Conservation (phyloP, 2,113 vertebrate species). For the Gymnobelideus leadbeateri region DNA sequence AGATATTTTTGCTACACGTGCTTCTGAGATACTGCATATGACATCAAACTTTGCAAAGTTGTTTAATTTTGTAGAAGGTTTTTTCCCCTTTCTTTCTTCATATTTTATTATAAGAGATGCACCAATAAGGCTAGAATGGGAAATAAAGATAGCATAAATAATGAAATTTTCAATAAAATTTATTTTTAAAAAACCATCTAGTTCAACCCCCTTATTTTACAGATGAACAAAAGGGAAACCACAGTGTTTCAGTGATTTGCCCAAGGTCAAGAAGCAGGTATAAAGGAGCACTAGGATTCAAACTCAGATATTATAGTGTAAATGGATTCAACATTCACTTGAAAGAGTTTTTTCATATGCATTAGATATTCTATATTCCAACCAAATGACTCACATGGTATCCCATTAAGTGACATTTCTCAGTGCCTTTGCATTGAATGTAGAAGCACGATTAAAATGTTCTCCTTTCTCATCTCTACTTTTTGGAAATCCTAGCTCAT, state of each 20-base stretch:
- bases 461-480: not conserved
- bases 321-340: not conserved
- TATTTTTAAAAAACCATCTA: not conserved
- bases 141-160: not conserved
- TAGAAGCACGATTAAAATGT: not conserved
- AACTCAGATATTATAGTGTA: not conserved
- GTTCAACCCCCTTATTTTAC: not conserved
- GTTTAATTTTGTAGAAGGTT: not conserved
- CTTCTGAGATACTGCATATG: not conserved
- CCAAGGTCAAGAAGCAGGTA: not conserved
- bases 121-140: not conserved
- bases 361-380: not conserved
- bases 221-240: not conserved
- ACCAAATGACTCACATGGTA: not conserved
- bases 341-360: not conserved
- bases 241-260: not conserved
- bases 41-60: not conserved
- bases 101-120: not conserved
- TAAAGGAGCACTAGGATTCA: not conserved
- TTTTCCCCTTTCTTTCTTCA: not conserved
- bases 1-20: not conserved
- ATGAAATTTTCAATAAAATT: not conserved
- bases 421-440: not conserved
- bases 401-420: not conserved
- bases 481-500: not conserved